Conservation (phyloP, 2,888 invertebrate genomes). For the Herminia tarsipennalis region DNA sequence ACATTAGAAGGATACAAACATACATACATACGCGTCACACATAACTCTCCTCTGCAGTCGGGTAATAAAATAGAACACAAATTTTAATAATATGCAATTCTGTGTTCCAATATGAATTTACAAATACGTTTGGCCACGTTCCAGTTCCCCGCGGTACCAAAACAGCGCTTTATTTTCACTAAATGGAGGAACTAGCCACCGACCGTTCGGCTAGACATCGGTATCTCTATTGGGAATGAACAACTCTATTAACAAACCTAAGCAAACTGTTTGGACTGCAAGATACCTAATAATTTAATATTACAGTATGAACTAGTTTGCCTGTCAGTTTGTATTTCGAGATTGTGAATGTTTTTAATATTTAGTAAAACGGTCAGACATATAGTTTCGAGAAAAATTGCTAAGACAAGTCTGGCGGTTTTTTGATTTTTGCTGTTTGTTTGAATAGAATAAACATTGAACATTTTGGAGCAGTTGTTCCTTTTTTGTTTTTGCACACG, state of each 20-base stretch:
- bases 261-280: slow-evolving; percentile 13
- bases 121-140: slow-evolving; percentile 45
- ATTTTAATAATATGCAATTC: slow-evolving; percentile 36
- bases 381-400: no score
- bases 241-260: slow-evolving; percentile 21
- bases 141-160: slow-evolving; percentile 37
- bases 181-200: slow-evolving; percentile 42
- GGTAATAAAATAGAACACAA: slow-evolving; percentile 6
- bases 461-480: no score
- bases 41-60: background rate
- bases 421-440: no score
- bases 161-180: slow-evolving; percentile 41
- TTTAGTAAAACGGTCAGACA: no score
- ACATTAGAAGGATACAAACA: no score
- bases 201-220: slow-evolving; percentile 32
- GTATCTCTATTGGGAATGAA: slow-evolving; percentile 28
- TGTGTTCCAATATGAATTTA: slow-evolving; percentile 34
- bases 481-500: no score
- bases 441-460: no score
- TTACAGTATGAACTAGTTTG: no score
- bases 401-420: no score
- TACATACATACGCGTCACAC: no score
- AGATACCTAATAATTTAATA: slow-evolving; percentile 22
- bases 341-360: no score
- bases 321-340: no score